Evolutionary conservation across 2,797 vertebrate genomes (phyloP), one percentile per base, ranked within the genome.

Genomic region (Pangasius krempfi): DNA sequence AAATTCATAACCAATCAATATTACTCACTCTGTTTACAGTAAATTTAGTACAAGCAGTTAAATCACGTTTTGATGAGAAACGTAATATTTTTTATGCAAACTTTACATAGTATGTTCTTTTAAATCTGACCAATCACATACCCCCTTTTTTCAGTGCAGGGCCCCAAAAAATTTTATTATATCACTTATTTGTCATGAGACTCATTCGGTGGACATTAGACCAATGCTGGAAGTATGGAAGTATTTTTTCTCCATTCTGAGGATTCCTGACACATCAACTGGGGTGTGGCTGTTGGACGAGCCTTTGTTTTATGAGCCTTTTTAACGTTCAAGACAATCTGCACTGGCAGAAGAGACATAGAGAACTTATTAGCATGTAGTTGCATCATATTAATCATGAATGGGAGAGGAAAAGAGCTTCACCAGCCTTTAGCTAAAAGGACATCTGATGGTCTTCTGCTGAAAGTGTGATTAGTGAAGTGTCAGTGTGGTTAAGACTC

Each of bases 341-440:
- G 73, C 2, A 0, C 25, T n/a, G 40, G 1, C 22, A 50, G 73
- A 14, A 76, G 73, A 14, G 44, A 76, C 73, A n/a, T n/a, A 25
- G 40, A 75, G 72, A 47, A 75, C 7, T 50, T n/a, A 76, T n/a
- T 8, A 20, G 47, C 52, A 18, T 78, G 75, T 76, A 27, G 25
- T 50, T 76, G 25, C 9, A 78, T 52, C 47, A 78, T 6, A 30
- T 78, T 78, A 54, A 78, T 54, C 75, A 78, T 78, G 75, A 52
- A 47, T 30, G 47, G 5, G 27, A n/a, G 75, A 78, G 75, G 52
- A 78, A 52, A 78, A 78, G 27, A 18, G 75, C 75, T 52, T 52
- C 75, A 50, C 12, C 27, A 8, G 47, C 2, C 27, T 47, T 30
- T 3, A 52, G 47, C 47, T n/a, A 25, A 54, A 52, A 78, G 75